Evolutionary conservation across 2,888 invertebrate genomes (phyloP), one percentile per base, ranked within the genome.

Genomic region (Neria commutata): DNA sequence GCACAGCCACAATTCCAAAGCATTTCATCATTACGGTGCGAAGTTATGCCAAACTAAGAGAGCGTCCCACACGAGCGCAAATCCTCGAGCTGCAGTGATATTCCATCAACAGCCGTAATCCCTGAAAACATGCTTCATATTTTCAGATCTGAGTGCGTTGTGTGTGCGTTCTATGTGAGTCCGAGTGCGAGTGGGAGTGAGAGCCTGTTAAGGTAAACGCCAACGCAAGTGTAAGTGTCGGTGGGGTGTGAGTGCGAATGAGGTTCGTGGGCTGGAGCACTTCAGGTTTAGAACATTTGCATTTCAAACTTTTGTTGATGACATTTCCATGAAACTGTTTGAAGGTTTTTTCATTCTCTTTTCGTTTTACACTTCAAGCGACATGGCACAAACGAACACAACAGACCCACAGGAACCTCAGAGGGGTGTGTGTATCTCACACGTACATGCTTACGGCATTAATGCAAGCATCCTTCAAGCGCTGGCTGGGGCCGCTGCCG

Each of bases 291-390:
- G 45, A 68, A 68, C 71, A 74, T 72, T 74, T 72, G 72, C 74
- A 72, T 72, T 72, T 72, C 67, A 54, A 72, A 72, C 72, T 72
- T 72, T 72, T 72, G 74, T 74, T 74, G 72, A 74, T 72, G 72
- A 72, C 74, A 72, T 74, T 74, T 72, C 72, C 73, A 74, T 72
- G 73, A 72, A 74, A 42, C 17, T 17, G 42, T 42, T 72, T 72
- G 72, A 74, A 71, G 69, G 63, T 64, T 58, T 67, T 11, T 16
- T 52, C 23, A 24, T 24, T 25, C 25, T 46, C 17, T 45, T 26
- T 53, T 26, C 25, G 3, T 16, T 49, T 46, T 48, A 6, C 37
- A 23, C 23, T 19, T 14, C 21, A 19, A 21, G 46, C n/a, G 19
- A 24, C 14, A 8, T 24, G 63, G 60, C 14, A 24, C 16, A 48